A percentile compares a stretch with the other conserved stretches of the same genome.
phyloP scores from a whole-genome alignment of 1,140 invertebrate species.

The Linepithema humile region DNA sequence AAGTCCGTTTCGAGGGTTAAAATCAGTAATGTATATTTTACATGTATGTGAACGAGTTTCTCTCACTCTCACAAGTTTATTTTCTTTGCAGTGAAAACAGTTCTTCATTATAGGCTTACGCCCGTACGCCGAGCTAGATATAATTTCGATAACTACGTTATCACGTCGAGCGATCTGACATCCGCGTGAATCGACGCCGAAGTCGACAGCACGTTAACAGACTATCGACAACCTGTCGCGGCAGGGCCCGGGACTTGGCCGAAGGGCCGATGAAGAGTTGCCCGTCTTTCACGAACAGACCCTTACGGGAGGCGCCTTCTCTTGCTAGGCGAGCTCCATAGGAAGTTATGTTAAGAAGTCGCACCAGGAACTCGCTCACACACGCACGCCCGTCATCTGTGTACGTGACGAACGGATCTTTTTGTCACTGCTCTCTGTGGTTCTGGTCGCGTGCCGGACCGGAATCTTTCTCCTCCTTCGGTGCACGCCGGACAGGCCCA shows the following conservation, averaged over 20 bases:
- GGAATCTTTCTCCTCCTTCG: constrained; percentile 65
- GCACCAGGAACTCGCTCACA: constrained; percentile 54
- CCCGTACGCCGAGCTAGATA: constrained; percentile 11
- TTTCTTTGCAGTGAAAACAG: not conserved
- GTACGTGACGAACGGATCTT: constrained; percentile 68
- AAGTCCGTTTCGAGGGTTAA: no score
- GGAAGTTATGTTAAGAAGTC: constrained; percentile 72
- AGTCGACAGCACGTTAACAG: constrained; percentile 49
- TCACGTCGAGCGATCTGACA: constrained; percentile 28
- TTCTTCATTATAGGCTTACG: constrained; percentile 36
- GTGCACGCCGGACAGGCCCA: constrained; percentile 57
- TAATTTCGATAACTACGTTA: constrained; percentile 50
- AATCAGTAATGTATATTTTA: no score
- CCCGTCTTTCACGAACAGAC: constrained; percentile 54
- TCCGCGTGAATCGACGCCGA: constrained; percentile 35
- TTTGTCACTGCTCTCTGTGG: constrained; percentile 74
- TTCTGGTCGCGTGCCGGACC: constrained; percentile 79
- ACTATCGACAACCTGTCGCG: constrained; percentile 67
- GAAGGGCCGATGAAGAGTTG: constrained; percentile 56
- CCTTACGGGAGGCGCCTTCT: constrained; percentile 13
- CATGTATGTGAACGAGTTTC: no score
- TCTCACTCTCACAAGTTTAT: not conserved
- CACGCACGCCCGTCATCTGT: constrained; percentile 48
- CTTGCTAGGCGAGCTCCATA: not conserved
- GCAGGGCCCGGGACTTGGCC: constrained; percentile 4